Percentiles rank a stretch among this genome's conserved stretches.
Conservation (phyloP, 2,797 vertebrate species). For the Tangara arthus region DNA sequence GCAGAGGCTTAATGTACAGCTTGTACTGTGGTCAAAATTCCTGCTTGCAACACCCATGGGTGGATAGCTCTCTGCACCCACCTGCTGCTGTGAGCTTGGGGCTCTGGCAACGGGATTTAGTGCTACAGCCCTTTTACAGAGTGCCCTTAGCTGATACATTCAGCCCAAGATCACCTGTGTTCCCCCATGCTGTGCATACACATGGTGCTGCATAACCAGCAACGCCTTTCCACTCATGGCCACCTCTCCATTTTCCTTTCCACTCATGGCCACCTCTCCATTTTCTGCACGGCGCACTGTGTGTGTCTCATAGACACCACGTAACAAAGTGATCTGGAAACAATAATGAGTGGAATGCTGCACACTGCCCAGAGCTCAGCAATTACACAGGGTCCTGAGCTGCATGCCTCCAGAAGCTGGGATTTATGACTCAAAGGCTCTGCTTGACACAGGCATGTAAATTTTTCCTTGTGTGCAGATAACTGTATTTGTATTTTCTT, state of each 20-base stretch:
- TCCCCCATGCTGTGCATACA: not conserved
- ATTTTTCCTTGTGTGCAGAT: not conserved
- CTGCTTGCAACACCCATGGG: not conserved
- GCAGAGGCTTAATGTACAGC: accelerated
- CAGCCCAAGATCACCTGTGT: not conserved
- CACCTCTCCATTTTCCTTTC: not conserved
- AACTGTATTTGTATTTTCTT: not conserved
- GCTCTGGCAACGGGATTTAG: not conserved
- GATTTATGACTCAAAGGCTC: not conserved
- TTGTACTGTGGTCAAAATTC: not conserved
- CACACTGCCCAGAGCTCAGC: not conserved
- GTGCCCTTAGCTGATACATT: not conserved
- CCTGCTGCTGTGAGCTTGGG: not conserved
- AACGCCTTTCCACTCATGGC: not conserved
- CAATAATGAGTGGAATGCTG: not conserved
- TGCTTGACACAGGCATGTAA: not conserved
- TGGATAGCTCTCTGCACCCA: not conserved
- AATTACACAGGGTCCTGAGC: not conserved
- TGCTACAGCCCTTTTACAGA: not conserved
- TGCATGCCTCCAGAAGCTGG: not conserved
- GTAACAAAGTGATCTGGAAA: not conserved
- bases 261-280: accelerated
- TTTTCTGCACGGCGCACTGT: accelerated
- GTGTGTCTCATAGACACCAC: not conserved
- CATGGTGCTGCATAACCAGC: accelerated